Percentiles rank a stretch among this genome's conserved stretches.
Conservation (phyloP, 1,140 invertebrate genomes). For the Nasonia vitripennis region DNA sequence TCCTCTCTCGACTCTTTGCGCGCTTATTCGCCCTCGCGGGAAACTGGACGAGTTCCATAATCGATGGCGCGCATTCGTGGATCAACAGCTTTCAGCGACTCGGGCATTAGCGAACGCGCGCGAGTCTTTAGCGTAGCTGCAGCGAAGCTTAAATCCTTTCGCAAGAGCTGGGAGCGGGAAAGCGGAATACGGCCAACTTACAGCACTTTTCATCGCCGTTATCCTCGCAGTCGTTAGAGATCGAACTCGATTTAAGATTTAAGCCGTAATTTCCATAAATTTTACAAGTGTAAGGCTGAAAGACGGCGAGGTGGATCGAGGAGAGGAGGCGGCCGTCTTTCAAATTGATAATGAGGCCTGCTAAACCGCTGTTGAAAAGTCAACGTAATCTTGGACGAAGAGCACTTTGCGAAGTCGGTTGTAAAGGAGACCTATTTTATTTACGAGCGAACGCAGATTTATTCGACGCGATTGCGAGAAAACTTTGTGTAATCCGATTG, state of each 20-base stretch:
- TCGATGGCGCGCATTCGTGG: conserved; percentile 6
- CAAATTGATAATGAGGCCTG: not conserved
- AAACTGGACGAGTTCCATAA: conserved; percentile 7
- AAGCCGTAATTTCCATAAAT: conserved; percentile 8
- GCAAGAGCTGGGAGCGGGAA: not conserved
- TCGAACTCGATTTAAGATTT: not conserved
- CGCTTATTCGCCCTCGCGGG: not conserved
- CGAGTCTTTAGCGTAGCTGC: not conserved
- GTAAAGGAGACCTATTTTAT: not conserved
- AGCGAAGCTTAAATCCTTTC: not conserved
- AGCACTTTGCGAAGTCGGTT: not conserved
- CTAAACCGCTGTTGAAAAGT: not conserved
- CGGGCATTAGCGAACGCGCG: not conserved
- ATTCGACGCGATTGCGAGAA: not conserved
- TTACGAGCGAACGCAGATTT: not conserved
- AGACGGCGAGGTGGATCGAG: not conserved
- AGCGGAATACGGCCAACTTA: not conserved
- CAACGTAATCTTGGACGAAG: not conserved
- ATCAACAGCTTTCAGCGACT: conserved; percentile 22
- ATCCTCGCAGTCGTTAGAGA: conserved; percentile 6
- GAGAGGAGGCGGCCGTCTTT: not conserved
- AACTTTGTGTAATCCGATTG: not conserved
- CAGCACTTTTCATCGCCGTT: not conserved
- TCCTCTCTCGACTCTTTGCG: not conserved
- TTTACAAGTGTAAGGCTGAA: conserved; percentile 7